These are phyloP conservation scores for Gymnodraco acuticeps DNA, from an alignment of 2,797 vertebrate species.

Conservation along the genomic window DNA sequence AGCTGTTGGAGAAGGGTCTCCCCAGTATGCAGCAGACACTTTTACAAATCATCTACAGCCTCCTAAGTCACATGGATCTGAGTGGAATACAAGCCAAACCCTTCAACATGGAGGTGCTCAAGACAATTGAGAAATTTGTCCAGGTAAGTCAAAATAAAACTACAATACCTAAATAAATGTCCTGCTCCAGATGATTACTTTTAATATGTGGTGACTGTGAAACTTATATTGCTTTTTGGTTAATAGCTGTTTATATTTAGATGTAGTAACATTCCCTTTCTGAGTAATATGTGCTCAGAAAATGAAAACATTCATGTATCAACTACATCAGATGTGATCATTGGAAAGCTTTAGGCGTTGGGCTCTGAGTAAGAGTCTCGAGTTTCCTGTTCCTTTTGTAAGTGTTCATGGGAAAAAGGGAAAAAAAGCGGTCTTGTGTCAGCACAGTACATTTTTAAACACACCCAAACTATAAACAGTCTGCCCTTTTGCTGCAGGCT, in stretches of 20 bases:
- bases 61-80: slow-evolving; percentile 97
- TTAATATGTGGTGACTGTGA: not conserved
- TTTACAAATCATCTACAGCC: slow-evolving; percentile 96
- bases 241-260: not conserved
- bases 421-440: slow-evolving; percentile 59
- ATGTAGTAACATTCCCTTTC: slow-evolving; percentile 5
- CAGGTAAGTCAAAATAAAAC: slow-evolving; percentile 84
- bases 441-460: slow-evolving; percentile 76
- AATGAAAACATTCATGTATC: slow-evolving; percentile 7
- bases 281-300: not conserved
- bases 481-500: slow-evolving; percentile 66
- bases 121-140: slow-evolving; percentile 97
- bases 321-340: slow-evolving; percentile 39
- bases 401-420: slow-evolving; percentile 23
- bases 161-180: not conserved
- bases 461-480: slow-evolving; percentile 86
- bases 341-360: slow-evolving; percentile 43
- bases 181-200: not conserved
- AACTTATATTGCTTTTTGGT: not conserved
- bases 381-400: slow-evolving; percentile 50
- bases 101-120: slow-evolving; percentile 96
- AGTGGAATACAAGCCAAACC: slow-evolving; percentile 93
- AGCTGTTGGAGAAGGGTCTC: slow-evolving; percentile 97
- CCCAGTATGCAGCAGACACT: slow-evolving; percentile 96
- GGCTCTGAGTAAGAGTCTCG: slow-evolving; percentile 31